Evolutionary conservation across 2,113 vertebrate species (phyloP).

Genomic region (Suncus etruscus): DNA sequence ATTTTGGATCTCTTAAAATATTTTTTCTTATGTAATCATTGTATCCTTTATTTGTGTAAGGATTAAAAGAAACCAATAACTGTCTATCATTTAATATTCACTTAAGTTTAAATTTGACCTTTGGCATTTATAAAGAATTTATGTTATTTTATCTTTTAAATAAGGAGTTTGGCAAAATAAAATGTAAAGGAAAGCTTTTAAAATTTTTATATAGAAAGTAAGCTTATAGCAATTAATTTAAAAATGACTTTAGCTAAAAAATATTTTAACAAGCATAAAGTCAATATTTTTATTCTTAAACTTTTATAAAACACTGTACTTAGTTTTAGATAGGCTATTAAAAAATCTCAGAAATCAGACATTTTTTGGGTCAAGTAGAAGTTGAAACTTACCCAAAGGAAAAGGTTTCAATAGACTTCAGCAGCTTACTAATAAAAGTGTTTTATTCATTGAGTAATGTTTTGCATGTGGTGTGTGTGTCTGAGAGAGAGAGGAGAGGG

Average conservation of each 20-base stretch:
- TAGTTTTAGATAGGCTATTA: conserved; percentile 17
- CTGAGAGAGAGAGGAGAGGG: too few species aligned
- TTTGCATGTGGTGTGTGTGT: background rate
- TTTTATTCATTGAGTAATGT: conserved; percentile 2
- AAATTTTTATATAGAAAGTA: background rate
- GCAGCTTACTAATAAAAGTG: conserved; percentile 48
- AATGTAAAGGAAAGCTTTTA: background rate
- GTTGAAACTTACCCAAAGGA: conserved; percentile 52
- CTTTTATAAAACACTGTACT: conserved; percentile 25
- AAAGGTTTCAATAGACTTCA: conserved; percentile 45
- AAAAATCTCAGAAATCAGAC: conserved; percentile 35
- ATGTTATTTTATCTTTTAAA: background rate
- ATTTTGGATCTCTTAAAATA: background rate
- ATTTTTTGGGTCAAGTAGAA: conserved; percentile 47
- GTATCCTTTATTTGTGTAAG: background rate
- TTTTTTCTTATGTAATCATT: background rate
- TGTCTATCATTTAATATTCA: conserved; percentile 18
- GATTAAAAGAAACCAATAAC: conserved; percentile 13
- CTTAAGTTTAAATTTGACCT: background rate
- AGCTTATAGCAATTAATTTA: background rate
- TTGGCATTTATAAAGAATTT: background rate
- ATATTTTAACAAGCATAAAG: background rate
- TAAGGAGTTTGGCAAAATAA: conserved; percentile 48
- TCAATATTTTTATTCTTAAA: conserved; percentile 44
- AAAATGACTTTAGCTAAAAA: conserved; percentile 26